phyloP scores from a whole-genome alignment of 2,888 invertebrate species.

The Macrophya alboannulata region DNA sequence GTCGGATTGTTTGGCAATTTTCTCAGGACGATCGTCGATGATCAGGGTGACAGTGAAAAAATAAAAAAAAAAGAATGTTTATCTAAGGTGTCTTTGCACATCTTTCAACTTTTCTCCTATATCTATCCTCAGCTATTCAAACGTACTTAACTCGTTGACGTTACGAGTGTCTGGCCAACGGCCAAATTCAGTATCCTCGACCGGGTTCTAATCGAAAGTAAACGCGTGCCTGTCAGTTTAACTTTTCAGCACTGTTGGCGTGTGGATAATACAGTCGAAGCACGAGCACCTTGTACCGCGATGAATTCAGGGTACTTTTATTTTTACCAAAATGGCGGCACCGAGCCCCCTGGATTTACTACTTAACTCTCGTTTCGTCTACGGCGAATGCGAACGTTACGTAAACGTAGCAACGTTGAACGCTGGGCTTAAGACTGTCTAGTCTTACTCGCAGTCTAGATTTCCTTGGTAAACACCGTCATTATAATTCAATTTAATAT shows the following conservation, averaged over 20 bases:
- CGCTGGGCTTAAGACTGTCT: conserved; percentile 19
- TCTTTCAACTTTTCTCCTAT: neutral
- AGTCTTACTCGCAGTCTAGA: conserved; percentile 49
- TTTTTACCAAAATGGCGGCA: conserved; percentile 17
- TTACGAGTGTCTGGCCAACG: conserved; percentile 35
- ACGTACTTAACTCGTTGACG: conserved; percentile 16
- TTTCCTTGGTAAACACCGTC: conserved; percentile 71
- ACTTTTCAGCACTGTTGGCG: conserved; percentile 12
- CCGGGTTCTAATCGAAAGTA: conserved; percentile 54
- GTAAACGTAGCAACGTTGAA: conserved; percentile 23
- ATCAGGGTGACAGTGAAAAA: conserved; percentile 24
- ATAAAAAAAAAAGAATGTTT: neutral
- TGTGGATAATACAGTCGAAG: conserved; percentile 33
- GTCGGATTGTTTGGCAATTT: conserved; percentile 39
- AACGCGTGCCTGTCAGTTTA: conserved; percentile 52
- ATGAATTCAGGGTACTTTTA: conserved; percentile 33
- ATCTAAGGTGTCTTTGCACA: neutral
- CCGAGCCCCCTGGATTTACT: conserved; percentile 1
- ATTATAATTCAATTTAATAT: conserved; percentile 74
- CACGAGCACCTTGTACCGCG: neutral
- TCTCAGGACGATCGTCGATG: conserved; percentile 58
- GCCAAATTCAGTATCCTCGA: conserved; percentile 49
- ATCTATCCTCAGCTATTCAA: neutral
- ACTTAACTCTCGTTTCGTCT: conserved; percentile 13
- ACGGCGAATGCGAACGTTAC: conserved; percentile 33